Evolutionary conservation across 2,113 vertebrate species (phyloP).

Genomic region (Pelobates fuscus): DNA sequence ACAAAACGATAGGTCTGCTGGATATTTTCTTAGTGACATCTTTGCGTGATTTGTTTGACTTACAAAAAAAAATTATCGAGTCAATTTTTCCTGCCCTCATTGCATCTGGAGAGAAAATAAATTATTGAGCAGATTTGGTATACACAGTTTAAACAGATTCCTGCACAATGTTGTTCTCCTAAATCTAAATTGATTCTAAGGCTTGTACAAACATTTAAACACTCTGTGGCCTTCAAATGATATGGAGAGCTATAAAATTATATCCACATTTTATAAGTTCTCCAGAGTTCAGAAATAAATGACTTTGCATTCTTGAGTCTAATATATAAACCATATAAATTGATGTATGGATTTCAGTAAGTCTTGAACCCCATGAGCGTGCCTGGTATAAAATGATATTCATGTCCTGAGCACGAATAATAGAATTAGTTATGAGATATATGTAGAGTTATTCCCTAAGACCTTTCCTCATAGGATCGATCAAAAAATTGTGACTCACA

Average conservation of each 20-base stretch:
- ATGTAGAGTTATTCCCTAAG: slow-evolving; percentile 26
- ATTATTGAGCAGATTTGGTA: not conserved
- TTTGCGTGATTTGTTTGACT: not conserved
- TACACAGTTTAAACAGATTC: not conserved
- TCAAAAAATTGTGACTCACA: slow-evolving; percentile 1
- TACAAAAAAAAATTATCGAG: slow-evolving; percentile 3
- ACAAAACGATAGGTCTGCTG: not conserved
- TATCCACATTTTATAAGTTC: not conserved
- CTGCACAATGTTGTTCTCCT: not conserved
- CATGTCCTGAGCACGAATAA: not conserved
- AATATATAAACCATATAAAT: slow-evolving; percentile 16
- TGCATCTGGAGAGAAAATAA: not conserved
- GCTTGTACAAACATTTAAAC: slow-evolving; percentile 23
- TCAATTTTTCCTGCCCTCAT: not conserved
- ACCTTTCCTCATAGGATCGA: not conserved
- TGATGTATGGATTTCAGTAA: slow-evolving; percentile 21
- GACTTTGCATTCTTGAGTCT: not conserved
- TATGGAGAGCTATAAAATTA: slow-evolving; percentile 3
- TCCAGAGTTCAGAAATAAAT: slow-evolving; percentile 13
- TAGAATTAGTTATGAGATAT: slow-evolving; percentile 19
- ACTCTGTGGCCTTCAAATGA: not conserved
- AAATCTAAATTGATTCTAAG: slow-evolving; percentile 7
- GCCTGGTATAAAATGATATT: not conserved
- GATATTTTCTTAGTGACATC: not conserved
- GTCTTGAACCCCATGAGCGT: not conserved